These are phyloP conservation scores for Barbus barbus DNA, from an alignment of 2,113 vertebrate genomes.

Conservation along the genomic window DNA sequence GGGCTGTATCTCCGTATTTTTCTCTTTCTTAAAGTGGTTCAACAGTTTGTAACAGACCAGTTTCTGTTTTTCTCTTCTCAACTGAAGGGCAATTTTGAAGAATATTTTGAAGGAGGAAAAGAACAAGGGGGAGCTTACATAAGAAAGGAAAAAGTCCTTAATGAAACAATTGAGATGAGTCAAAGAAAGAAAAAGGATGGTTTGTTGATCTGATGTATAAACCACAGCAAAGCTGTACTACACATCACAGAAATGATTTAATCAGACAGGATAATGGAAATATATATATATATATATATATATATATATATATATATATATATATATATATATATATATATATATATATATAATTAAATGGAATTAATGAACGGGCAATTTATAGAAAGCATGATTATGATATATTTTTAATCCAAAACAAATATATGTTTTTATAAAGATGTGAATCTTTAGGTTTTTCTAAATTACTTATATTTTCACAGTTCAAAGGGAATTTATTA, in stretches of 20 bases:
- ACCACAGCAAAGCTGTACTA: background rate
- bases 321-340: slow-evolving; percentile 41
- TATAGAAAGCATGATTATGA: slow-evolving; percentile 80
- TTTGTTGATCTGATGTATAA: slow-evolving; percentile 8
- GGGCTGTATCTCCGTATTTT: background rate
- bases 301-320: slow-evolving; percentile 23
- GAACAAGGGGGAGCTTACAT: background rate
- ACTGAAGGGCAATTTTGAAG: background rate
- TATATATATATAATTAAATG: slow-evolving; percentile 78
- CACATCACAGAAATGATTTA: background rate
- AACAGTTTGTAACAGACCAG: background rate
- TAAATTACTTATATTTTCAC: slow-evolving; percentile 73
- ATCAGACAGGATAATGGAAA: slow-evolving; percentile 48
- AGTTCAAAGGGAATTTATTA: slow-evolving; percentile 87
- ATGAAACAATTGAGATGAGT: slow-evolving; percentile 12
- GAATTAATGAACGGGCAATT: slow-evolving; percentile 85
- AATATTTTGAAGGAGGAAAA: background rate
- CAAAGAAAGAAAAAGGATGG: background rate
- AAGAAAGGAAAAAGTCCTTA: background rate
- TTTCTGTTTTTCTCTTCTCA: slow-evolving; percentile 20
- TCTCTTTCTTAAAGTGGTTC: background rate
- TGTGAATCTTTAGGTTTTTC: slow-evolving; percentile 82
- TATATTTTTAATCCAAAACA: slow-evolving; percentile 69
- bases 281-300: slow-evolving; percentile 72
- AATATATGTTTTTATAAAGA: slow-evolving; percentile 84